Base-by-base conservation (phyloP, 2,113 vertebrate species). In the Mugil cephalus region DNA sequence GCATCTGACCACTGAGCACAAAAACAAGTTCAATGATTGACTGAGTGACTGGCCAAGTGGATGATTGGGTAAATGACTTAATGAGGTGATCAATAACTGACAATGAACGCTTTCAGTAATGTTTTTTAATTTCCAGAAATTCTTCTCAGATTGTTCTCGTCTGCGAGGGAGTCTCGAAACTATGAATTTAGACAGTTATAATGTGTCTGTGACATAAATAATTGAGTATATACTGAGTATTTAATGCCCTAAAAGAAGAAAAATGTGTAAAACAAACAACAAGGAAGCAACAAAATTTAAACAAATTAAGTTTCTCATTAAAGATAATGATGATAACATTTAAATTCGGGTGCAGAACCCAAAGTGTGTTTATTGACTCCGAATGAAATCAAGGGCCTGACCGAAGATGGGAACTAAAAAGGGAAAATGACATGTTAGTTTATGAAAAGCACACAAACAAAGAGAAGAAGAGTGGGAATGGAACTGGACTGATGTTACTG, bases 11-110 rank as follows among this genome's bases (percentile, higher is more conserved):
- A 77, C 56, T 6, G 55, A 50, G 69, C 36, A 76, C 40, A 70
- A 79, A 76, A 64, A 69, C 67, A 45, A 60, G 61, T 58, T 24
- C 17, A 43, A 36, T 72, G 77, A 71, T 38, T 67, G 70, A 85
- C 17, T 30, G 72, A 87, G 50, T 45, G 69, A 60, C 52, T 77
- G 77, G 64, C 67, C 56, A n/a, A 69, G 69, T 78, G 68, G 65
- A 69, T 72, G 80, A 82, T 47, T 40, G 71, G 45, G 59, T 56
- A 73, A 82, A 83, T 81, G 50, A 60, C 55, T 58, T 52, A 88
- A 88, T 82, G 71, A 34, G 39, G 8, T 60, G 48, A 84, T 89
- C 86, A 74, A 81, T 84, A 74, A 19, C 75, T 46, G 51, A 80
- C 63, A 78, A 76, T 78, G 50, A 75, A 59, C 47, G 60, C 66